phyloP scores from a whole-genome alignment of 1,140 invertebrate genomes.

The Sycophila sp. region DNA sequence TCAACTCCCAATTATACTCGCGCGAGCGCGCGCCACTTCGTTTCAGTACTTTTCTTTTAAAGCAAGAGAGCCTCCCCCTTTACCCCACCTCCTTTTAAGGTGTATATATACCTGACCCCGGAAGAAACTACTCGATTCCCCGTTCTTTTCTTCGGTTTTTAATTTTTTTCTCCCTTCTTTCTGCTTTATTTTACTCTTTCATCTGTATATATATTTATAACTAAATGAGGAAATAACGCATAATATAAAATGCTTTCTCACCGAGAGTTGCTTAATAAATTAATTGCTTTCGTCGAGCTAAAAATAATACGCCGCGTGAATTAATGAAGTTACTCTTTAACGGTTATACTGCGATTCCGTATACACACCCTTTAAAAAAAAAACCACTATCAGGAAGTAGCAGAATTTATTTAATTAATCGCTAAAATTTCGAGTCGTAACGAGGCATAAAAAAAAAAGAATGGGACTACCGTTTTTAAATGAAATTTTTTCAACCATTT shows the following conservation, averaged over 20 bases:
- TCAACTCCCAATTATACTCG: constrained; percentile 34
- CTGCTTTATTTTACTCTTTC: neutral
- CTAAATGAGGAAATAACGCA: too few species aligned
- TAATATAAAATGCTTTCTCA: neutral
- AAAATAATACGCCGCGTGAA: too few species aligned
- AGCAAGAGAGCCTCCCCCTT: neutral
- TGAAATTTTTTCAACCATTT: too few species aligned
- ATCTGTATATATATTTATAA: too few species aligned
- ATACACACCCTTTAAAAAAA: too few species aligned
- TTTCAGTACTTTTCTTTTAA: constrained; percentile 33
- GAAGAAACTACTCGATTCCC: constrained; percentile 10
- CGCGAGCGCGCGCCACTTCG: constrained; percentile 16
- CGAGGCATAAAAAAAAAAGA: too few species aligned
- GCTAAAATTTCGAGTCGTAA: too few species aligned
- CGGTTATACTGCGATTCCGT: too few species aligned
- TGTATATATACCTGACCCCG: neutral
- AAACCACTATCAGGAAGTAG: too few species aligned
- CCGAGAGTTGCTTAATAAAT: neutral
- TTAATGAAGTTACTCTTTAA: too few species aligned
- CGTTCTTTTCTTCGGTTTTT: neutral
- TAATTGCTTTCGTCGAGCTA: neutral
- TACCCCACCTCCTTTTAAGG: neutral
- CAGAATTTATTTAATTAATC: too few species aligned
- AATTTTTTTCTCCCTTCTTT: neutral
- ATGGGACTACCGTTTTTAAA: too few species aligned